Base-by-base conservation (phyloP, 2,113 vertebrate genomes). In the Entomyzon cyanotis region DNA sequence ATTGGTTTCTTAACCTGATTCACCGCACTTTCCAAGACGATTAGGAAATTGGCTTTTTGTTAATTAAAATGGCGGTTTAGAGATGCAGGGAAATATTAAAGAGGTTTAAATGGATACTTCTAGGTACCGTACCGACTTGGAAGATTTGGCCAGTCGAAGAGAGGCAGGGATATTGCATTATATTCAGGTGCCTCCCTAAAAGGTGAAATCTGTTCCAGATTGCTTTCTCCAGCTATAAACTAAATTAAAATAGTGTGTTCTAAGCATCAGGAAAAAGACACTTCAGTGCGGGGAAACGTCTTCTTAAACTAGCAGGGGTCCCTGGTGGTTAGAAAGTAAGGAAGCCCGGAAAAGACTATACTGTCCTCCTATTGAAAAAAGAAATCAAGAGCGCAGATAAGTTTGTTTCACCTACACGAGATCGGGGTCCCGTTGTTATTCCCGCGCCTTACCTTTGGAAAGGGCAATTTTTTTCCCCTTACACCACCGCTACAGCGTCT, bases 31-130 rank as follows among this genome's bases (percentile, higher is more conserved):
- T 93, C 60, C 68, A 92, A 85, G 84, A 81, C 16, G 28, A 79
- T 79, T 80, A 69, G 87, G 67, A 96, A 95, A 95, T 31, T 83
- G 89, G 41, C 31, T 59, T 91, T 75, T 84, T 85, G 52, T 91
- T 95, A 96, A 97, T 97, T 97, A 96, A 97, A 95, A 95, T 76
- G 86, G 81, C 15, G 12, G 84, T 24, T 91, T 84, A 78, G 53
- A 93, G 63, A 89, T 58, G 84, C 47, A 64, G 27, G 63, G 21
- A 80, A 77, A 78, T 94, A 80, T 71, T 86, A 77, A 92, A 55
- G 35, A 69, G 70, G 78, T 96, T 95, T 83, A 95, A 95, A 97
- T 89, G 91, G 89, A 86, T 64, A 92, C 87, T 69, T 85, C 68
- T 67, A 70, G 56, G 68, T 92, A 84, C 49, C 2, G 6, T 83